Conservation (phyloP, 1,140 invertebrate species). For the Solenopsis fugax region DNA sequence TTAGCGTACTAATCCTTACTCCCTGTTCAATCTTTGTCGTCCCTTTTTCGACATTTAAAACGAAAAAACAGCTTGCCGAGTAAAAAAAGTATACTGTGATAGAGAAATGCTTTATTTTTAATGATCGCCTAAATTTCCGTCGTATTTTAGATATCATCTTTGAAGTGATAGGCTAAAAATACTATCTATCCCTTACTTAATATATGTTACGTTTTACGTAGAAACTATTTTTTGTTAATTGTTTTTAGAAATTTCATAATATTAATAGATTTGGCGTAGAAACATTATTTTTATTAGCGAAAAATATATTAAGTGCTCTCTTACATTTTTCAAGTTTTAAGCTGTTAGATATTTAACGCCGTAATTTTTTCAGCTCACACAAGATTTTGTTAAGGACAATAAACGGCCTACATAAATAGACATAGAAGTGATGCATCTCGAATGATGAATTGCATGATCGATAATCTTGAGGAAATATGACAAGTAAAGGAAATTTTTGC, state of each 20-base stretch:
- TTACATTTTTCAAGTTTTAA: neutral
- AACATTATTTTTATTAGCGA: neutral
- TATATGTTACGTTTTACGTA: neutral
- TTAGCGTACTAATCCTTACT: constrained; percentile 59
- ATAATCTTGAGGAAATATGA: neutral
- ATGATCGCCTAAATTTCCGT: neutral
- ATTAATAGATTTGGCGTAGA: neutral
- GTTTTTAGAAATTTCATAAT: neutral
- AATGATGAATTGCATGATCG: neutral
- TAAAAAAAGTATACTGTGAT: constrained; percentile 64
- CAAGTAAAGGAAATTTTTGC: neutral
- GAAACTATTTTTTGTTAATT: neutral
- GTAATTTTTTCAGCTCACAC: neutral
- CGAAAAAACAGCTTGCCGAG: constrained; percentile 53
- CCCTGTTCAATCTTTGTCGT: constrained; percentile 47
- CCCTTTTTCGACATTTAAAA: constrained; percentile 61
- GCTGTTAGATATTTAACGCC: neutral
- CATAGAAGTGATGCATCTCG: neutral
- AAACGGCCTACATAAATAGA: neutral
- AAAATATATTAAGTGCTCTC: neutral
- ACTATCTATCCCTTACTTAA: neutral
- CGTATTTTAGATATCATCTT: neutral
- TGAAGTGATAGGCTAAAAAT: neutral
- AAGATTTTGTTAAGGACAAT: neutral
- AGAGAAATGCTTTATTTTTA: constrained; percentile 69